Base-by-base conservation (phyloP, 2,888 invertebrate species). In the Apodemia duryi region DNA sequence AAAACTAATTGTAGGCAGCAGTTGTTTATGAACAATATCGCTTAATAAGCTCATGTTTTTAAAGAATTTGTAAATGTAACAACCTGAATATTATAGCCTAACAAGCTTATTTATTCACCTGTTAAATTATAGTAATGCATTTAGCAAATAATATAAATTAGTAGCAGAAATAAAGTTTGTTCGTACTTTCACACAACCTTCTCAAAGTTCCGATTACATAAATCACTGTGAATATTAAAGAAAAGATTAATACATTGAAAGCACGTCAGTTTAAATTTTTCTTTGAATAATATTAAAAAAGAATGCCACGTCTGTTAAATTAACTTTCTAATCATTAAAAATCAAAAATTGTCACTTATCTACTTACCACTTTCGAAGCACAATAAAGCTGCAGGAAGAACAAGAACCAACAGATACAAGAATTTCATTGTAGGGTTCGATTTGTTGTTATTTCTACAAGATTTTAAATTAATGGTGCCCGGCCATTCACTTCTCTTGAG, bases 301-400 rank as follows among this genome's bases (percentile, higher is more conserved):
- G 72, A 71, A 64, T 92, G 92, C 92, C 92, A 92, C 92, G 92
- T 79, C 70, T 75, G 71, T 52, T 69, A 64, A 69, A 75, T 72
- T 71, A 72, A 67, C 71, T 71, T 69, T 71, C 74, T 70, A 69
- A 75, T 76, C 75, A 75, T 70, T 72, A 73, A 65, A 32, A 60
- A 32, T 60, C 2, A 38, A 35, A 60, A 60, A 29, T 32, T 57
- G 13, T 11, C 32, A 60, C n/a, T n/a, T n/a, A n/a, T 13, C n/a
- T 51, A 71, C 95, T 95, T 93, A 97, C 96, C 95, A 85, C 91
- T 93, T 83, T 94, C 94, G 71, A 95, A 93, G 73, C 95, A 94
- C 73, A 95, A 93, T 72, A 96, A 93, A 61, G 95, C 93, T 46
- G 95, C 94, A 74, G 96, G 96, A 71, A 96, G 86, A 74, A 95